Evolutionary conservation across 2,797 vertebrate genomes (phyloP), one percentile per base, ranked within the genome.

Genomic region (Anomalospiza imberbis): DNA sequence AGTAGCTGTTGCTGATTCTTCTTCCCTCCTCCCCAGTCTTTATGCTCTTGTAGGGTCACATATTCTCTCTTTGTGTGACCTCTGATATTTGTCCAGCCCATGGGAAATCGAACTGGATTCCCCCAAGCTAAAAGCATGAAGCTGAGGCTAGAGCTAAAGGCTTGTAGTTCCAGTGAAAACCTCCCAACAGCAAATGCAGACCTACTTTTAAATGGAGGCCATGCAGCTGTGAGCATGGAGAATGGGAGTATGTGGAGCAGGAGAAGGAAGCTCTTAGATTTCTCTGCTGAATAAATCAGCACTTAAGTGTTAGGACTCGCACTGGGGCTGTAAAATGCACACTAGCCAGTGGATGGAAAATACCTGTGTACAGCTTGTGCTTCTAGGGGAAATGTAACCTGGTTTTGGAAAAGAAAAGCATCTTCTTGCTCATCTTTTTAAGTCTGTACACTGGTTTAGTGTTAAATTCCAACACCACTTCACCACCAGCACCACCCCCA

Each of bases 401-500:
- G 65, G 2, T 32, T 77, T 72, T 54, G 42, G 50, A 54, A 91
- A 85, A 84, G 50, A 71, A 44, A 76, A 42, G 13, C 42, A 42
- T 42, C 16, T 17, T 17, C 40, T 78, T 48, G 3, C 13, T 92
- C 13, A 38, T 66, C 6, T 42, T 55, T 79, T 63, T 18, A 12
- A 34, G 79, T 72, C 47, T 57, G 10, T 42, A 22, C 1, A 1
- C 17, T 78, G 7, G 7, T 63, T 72, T 73, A 51, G 20, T 74
- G 34, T 48, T 63, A 45, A 79, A 60, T 76, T 51, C 7, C 25
- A 79, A 6, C 7, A 28, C 29, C 36, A 55, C 10, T 70, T 70
- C 9, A 36, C 10, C 21, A 40, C 18, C 31, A 60, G 18, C n/a
- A 32, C 13, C 6, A 13, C 8, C 4, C 3, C 2, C 2, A 1